These are phyloP conservation scores for Ormyrus pomaceus DNA, from an alignment of 2,888 invertebrate species.

Conservation along the genomic window DNA sequence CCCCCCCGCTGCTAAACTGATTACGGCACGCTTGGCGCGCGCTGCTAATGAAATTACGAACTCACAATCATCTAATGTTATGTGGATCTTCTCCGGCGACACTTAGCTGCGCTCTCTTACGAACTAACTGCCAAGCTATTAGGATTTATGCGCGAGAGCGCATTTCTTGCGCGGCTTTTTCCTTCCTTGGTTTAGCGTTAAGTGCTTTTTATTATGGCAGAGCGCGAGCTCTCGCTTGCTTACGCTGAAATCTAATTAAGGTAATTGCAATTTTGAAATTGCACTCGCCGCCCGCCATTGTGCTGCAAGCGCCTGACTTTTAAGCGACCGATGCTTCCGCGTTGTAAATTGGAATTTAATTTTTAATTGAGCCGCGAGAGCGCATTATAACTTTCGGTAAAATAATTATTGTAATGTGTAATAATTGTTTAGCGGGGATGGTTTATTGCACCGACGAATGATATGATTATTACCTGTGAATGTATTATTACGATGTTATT, in stretches of 20 bases:
- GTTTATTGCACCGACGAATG: too few species aligned
- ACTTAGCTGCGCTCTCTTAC: slow-evolving; percentile 1
- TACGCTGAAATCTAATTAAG: slow-evolving; percentile 39
- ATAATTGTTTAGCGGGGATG: too few species aligned
- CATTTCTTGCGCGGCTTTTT: not conserved
- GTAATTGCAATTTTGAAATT: slow-evolving; percentile 52
- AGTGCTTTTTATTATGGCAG: slow-evolving; percentile 43
- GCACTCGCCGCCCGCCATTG: not conserved
- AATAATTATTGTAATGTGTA: not conserved
- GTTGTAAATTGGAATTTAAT: slow-evolving; percentile 41
- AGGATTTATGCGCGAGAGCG: slow-evolving; percentile 45
- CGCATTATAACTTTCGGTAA: not conserved
- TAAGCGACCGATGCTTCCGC: slow-evolving; percentile 33
- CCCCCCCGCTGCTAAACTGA: slow-evolving; percentile 64
- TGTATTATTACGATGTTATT: too few species aligned
- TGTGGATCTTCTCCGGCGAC: slow-evolving; percentile 55
- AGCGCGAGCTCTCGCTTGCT: not conserved
- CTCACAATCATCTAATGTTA: slow-evolving; percentile 69
- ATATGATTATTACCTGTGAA: too few species aligned
- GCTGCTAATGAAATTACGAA: slow-evolving; percentile 67
- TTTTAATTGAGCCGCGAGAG: slow-evolving; percentile 5
- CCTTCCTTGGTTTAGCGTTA: slow-evolving; percentile 16
- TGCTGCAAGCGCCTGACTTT: not conserved
- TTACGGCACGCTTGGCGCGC: slow-evolving; percentile 62
- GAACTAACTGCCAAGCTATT: slow-evolving; percentile 24